Evolutionary conservation across 2,113 vertebrate species (phyloP), one percentile per base, ranked within the genome.

Genomic region (Xiphophorus couchianus): DNA sequence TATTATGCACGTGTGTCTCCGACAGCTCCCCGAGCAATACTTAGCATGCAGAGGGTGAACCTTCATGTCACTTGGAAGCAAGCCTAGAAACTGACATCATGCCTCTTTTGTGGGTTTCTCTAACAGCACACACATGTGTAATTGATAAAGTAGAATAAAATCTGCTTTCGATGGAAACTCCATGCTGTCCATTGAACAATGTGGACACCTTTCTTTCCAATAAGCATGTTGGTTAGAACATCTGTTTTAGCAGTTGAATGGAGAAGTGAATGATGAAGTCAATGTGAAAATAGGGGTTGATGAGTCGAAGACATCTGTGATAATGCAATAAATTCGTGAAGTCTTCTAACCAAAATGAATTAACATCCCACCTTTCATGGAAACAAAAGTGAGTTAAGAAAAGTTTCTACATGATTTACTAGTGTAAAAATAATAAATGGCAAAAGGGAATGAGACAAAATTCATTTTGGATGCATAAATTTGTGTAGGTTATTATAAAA

Each of bases 61-160:
- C 61, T 73, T 10, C 28, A 63, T 64, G 27, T 83, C 72, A 74
- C 66, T 75, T 84, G 81, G 73, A 88, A 35, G 19, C 27, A 63
- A 33, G 51, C 68, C 75, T 37, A 27, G 64, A 71, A 30, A 61
- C 62, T 81, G 85, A 81, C 74, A 81, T 84, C 69, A 80, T 72
- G 30, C 66, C 27, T 60, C 63, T 54, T 70, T 27, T 17, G 10
- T 37, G 69, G 76, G 69, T 83, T 76, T 73, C 74, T 39, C 22
- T 80, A 54, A 66, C 30, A 62, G 66, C 73, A 28, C 2, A 1
- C 15, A 62, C 42, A 30, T 64, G 25, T 60, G 44, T 15, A 77
- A 69, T 27, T 42, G 3, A 71, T 27, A 17, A 79, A 65, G 60
- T 29, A 25, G 13, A 71, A 66, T 12, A 51, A 9, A 54, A 14